Percentiles rank a stretch among this genome's conserved stretches.
phyloP scores from a whole-genome alignment of 2,113 vertebrate genomes.

The Oncorhynchus keta region DNA sequence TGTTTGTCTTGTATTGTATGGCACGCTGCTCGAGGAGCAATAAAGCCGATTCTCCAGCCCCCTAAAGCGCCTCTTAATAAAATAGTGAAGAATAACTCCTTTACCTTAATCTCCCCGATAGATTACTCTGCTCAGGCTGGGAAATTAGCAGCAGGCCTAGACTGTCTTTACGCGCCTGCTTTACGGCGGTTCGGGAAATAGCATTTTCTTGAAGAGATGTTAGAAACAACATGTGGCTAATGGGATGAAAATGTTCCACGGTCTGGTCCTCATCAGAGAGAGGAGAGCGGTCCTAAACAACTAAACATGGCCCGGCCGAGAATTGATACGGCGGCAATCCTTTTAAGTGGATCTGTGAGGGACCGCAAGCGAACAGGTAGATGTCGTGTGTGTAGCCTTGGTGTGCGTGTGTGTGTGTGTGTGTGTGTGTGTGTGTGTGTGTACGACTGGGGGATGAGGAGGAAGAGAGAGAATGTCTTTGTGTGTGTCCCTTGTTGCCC shows the following conservation, averaged over 20 bases:
- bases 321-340: conserved; percentile 58
- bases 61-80: conserved; percentile 81
- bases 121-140: conserved; percentile 76
- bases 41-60: conserved; percentile 79
- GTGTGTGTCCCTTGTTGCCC: conserved; percentile 47
- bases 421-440: conserved; percentile 9
- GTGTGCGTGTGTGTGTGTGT: conserved; percentile 7
- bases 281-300: conserved; percentile 58
- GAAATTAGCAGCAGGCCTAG: conserved; percentile 76
- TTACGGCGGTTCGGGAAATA: conserved; percentile 27
- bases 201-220: conserved; percentile 69
- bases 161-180: conserved; percentile 45
- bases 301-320: conserved; percentile 61
- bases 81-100: conserved; percentile 82
- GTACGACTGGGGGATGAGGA: not conserved
- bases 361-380: conserved; percentile 6
- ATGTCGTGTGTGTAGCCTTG: conserved; percentile 2
- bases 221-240: conserved; percentile 70
- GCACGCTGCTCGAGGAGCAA: conserved; percentile 78
- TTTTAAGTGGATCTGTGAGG: conserved; percentile 60
- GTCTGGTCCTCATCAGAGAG: conserved; percentile 64
- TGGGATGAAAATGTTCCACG: conserved; percentile 61
- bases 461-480: conserved; percentile 20
- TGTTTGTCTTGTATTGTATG: conserved; percentile 86
- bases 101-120: conserved; percentile 79